Base-by-base conservation (phyloP, 2,888 invertebrate species). In the Cheilosia grossa region DNA sequence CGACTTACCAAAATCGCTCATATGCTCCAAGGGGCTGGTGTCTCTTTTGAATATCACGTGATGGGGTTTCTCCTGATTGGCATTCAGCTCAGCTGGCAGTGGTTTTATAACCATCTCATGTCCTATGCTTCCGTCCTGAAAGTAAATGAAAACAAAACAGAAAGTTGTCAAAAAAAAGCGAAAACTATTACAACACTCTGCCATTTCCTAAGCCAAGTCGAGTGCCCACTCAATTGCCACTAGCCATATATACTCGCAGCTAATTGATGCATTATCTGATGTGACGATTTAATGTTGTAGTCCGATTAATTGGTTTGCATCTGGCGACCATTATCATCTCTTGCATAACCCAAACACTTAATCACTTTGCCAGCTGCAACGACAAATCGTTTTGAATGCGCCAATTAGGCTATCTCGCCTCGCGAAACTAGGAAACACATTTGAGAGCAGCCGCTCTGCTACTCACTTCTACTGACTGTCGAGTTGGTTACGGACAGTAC, bases 101-200 rank as follows among this genome's bases (percentile, higher is more conserved):
- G 98, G 97, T 89, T 96, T 94, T 90, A 98, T 97, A 88, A 98
- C 96, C 90, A 97, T 93, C 89, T 97, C 96, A 91, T 96, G 95
- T 87, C 98, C 98, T 88, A 98, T 97, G 88, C 97, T 97, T 88
- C 98, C 98, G 92, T 98, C 97, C 98, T 98, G 93, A 6, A 90
- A 91, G 51, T 47, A 47, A 67, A 49, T 9, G 81, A 78, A 74
- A 80, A 75, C 40, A 77, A 56, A 74, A 59, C 13, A 24, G 40
- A 61, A 49, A 49, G 40, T 21, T 19, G n/a, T 42, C 7, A 66
- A 67, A 40, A 42, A 17, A 19, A 19, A 19, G n/a, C 13, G 33
- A 56, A 7, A 19, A 47, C 1, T n/a, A 19, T 6, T 27, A 19
- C 30, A 15, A 17, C 10, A 47, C 10, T 17, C 0, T 47, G 4